Evolutionary conservation across 30 jellyfish, hydroid and myxozoan genomes (phyloP).

Genomic region (Aurelia sp.): DNA sequence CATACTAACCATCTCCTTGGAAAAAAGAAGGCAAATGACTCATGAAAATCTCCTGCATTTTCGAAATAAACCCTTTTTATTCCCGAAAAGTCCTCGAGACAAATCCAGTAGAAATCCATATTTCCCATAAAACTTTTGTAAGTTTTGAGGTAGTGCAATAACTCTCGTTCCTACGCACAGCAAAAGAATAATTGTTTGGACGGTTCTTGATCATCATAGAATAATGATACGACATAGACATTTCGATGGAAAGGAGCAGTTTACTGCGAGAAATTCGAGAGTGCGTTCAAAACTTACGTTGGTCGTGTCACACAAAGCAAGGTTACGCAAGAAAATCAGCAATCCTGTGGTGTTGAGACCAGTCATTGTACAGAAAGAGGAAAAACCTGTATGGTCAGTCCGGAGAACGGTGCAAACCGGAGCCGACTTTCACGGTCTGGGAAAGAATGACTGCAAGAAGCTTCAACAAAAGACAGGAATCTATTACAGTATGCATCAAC

Average conservation of each 20-base stretch:
- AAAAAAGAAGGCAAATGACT: no score
- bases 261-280: slow-evolving; percentile 3
- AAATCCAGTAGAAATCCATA: no score
- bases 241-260: neutral
- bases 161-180: no score
- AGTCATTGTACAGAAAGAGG: neutral
- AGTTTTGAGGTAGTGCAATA: no score
- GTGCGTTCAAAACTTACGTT: slow-evolving; percentile 28
- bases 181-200: no score
- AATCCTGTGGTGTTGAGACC: neutral
- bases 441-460: neutral
- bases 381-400: neutral
- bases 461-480: slow-evolving; percentile 30
- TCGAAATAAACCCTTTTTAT: no score
- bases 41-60: no score
- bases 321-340: neutral
- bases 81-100: no score
- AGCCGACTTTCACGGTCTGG: slow-evolving; percentile 8
- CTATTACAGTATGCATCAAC: slow-evolving; percentile 25
- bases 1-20: no score
- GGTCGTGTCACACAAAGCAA: slow-evolving; percentile 6
- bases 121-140: no score
- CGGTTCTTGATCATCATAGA: no score
- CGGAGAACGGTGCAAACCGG: slow-evolving; percentile 8
- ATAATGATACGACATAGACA: no score